A percentile compares a stretch with the other conserved stretches of the same genome.
These are phyloP conservation scores for Ifrita kowaldi DNA, from an alignment of 2,113 vertebrate species.

Conservation along the genomic window DNA sequence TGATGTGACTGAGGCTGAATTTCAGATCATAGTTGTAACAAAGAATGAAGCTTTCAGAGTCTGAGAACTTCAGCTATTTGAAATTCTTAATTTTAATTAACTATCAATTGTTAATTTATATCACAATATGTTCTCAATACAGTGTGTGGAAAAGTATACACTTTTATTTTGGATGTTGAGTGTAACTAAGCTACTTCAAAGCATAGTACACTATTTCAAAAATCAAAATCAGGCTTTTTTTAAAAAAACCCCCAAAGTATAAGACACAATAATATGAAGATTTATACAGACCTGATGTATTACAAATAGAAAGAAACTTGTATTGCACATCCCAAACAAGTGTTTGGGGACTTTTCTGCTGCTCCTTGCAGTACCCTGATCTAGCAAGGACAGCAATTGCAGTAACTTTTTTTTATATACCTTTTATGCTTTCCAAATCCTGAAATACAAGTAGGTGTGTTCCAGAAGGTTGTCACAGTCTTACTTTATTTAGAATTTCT, in stretches of 20 bases:
- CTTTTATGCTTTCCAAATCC: background rate
- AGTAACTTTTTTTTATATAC: background rate
- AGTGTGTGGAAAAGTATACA: background rate
- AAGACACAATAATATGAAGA: background rate
- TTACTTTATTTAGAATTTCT: conserved; percentile 23
- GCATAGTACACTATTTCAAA: background rate
- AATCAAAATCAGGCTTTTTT: background rate
- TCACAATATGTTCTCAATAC: background rate
- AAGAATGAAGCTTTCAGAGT: background rate
- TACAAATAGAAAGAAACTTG: background rate
- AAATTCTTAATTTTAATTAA: background rate
- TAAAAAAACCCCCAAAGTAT: background rate
- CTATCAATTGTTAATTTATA: background rate
- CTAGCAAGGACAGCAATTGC: background rate
- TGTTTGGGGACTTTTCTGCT: background rate
- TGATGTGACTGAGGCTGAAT: background rate
- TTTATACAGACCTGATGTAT: background rate
- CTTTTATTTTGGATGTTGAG: background rate
- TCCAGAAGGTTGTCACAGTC: background rate
- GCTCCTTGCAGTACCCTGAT: background rate
- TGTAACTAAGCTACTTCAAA: background rate
- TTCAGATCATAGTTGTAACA: background rate
- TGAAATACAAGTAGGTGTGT: background rate
- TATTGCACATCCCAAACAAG: background rate
- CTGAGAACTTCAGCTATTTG: background rate